Evolutionary conservation across 2,113 vertebrate species (phyloP), one percentile per base, ranked within the genome.

Genomic region (Arenaria interpres): DNA sequence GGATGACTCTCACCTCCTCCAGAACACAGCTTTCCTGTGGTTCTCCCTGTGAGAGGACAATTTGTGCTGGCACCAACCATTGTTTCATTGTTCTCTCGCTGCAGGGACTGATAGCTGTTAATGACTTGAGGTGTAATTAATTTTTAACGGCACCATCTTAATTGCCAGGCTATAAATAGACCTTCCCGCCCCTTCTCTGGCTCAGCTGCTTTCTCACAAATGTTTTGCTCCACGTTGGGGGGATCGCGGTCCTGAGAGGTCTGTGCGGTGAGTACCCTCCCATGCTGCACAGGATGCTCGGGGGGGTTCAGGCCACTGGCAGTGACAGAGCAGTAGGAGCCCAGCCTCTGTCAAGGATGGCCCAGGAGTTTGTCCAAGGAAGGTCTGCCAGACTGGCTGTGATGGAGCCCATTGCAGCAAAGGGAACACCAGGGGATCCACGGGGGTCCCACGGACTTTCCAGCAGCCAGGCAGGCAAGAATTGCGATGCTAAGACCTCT

Each of bases 151-250:
- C 80, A 32, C 56, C 73, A 24, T 50, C 93, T 76, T 96, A 92
- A 97, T 93, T 96, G 59, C 64, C 0, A 1, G 56, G 59, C 84
- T 97, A 95, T 84, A 96, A 97, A 94, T 94, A 96, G 84, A 24
- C 39, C 39, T 73, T 43, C 63, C 93, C 0, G 1, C 17, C 53
- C 17, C 72, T 53, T 7, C 79, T 14, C 41, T 4, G 51, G 53
- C 76, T 86, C 81, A 25, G 86, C 76, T 37, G 54, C 91, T 46
- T 51, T 43, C 85, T 73, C 75, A 13, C 48, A 5, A 21, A 12
- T 3, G 54, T 73, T 74, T 30, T 30, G 51, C 68, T 45, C 81
- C 33, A 19, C 2, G 5, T 3, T 3, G 5, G 8, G 54, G 48
- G 35, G 37, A 21, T 35, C 28, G 0, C 15, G 9, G 71, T 1